A percentile compares a stretch with the other conserved stretches of the same genome.
phyloP scores from a whole-genome alignment of 2,888 invertebrate genomes.

The Harpalus rubripes region DNA sequence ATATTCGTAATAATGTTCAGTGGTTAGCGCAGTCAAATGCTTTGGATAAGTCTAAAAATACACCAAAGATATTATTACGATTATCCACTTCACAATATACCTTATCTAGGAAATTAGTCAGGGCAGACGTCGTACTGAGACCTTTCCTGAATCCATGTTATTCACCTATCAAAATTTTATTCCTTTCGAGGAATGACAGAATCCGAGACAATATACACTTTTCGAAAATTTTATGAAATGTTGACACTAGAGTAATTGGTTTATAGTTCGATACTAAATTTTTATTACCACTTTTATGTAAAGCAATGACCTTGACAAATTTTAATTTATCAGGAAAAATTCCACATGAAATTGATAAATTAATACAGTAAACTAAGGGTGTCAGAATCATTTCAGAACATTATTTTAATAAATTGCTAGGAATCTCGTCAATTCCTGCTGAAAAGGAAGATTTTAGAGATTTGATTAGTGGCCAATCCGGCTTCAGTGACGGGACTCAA shows the following conservation, averaged over 20 bases:
- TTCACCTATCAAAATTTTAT: constrained; percentile 10
- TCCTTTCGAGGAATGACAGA: not conserved
- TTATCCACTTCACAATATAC: constrained; percentile 13
- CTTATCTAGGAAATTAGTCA: constrained; percentile 10
- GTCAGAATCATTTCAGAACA: constrained; percentile 10
- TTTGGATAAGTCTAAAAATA: constrained; percentile 35
- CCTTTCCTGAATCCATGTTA: constrained; percentile 20
- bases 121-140: not conserved
- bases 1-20: not conserved
- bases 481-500: constrained; percentile 7
- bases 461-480: not conserved
- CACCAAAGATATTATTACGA: constrained; percentile 4
- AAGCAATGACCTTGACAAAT: not conserved
- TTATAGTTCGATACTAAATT: not conserved
- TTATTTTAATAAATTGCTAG: not conserved
- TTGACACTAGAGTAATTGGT: not conserved
- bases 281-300: not conserved
- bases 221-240: not conserved
- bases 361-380: not conserved
- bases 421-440: constrained; percentile 22
- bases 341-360: not conserved
- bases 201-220: not conserved
- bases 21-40: constrained; percentile 31
- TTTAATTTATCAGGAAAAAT: not conserved
- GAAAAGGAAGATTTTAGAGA: not conserved